Evolutionary conservation across 2,797 vertebrate species (phyloP), one percentile per base, ranked within the genome.

Genomic region (Catamblyrhynchus diadema): DNA sequence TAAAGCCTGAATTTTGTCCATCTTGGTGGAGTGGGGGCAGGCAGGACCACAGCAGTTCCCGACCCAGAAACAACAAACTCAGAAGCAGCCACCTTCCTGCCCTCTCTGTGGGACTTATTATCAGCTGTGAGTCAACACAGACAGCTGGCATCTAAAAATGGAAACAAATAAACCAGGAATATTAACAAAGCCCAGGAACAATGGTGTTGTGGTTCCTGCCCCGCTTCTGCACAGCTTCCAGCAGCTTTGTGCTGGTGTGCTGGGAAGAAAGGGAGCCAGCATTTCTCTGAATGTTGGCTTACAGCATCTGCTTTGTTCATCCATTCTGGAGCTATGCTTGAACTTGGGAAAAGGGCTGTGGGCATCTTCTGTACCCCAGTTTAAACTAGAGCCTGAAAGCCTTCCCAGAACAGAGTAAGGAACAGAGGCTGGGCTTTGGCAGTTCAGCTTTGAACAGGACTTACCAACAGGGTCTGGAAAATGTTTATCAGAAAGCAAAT

Each of bases 381-480:
- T 71, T 42, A 57, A 65, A 72, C 6, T 27, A 27, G 22, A 81
- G 27, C 54, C 75, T 56, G 53, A 79, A 80, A 85, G 28, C 20
- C 59, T 37, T n/a, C 21, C 33, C 64, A 39, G n/a, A 37, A 9
- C n/a, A 48, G 60, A 5, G 2, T 37, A 47, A 67, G 65, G 53
- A 66, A 64, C 11, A 23, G 37, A 61, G 42, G 11, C 28, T 41
- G 57, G 22, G 28, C 17, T 84, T 81, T 54, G 79, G 64, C 32
- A 59, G 8, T 14, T 74, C 7, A 51, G 50, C 33, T 69, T 79
- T 3, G 1, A 66, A 66, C 25, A 44, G n/a, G 28, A 96, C 99
- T 99, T 95, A 99, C 99, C 98, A 85, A 97, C 96, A 83, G 96
- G 97, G 73, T 98, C 98, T 65, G 98, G 98, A 88, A 98, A 99